Evolutionary conservation across 2,797 vertebrate species (phyloP).

Genomic region (Limosa lapponica): DNA sequence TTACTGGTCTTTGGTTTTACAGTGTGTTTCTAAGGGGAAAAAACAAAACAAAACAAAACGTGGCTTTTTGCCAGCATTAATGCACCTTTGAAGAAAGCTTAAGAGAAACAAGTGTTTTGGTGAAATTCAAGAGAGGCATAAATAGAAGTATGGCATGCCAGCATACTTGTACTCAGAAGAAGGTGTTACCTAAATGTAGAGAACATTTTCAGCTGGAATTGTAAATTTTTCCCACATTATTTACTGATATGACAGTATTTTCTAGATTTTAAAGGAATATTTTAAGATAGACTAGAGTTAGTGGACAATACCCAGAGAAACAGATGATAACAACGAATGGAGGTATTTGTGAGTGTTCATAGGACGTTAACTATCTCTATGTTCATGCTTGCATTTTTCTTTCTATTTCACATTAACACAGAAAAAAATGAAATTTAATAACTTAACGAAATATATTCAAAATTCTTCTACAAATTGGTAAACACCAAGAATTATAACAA

Average conservation of each 20-base stretch:
- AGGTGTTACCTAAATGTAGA: not conserved
- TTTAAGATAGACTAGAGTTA: not conserved
- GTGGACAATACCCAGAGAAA: not conserved
- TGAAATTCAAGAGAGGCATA: not conserved
- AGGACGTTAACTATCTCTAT: not conserved
- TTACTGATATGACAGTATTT: conserved; percentile 29
- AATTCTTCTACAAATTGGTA: not conserved
- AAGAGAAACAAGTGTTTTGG: conserved; percentile 16
- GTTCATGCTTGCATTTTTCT: not conserved
- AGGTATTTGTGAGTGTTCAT: not conserved
- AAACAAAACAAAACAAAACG: not conserved
- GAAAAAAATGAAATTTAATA: not conserved
- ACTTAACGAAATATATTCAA: not conserved
- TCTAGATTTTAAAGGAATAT: conserved; percentile 10
- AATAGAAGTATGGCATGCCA: not conserved
- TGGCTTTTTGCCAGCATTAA: not conserved
- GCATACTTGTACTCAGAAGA: not conserved
- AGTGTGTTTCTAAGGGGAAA: not conserved
- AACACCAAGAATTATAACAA: not conserved
- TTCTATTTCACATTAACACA: not conserved
- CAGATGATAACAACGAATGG: not conserved
- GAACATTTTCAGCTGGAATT: conserved; percentile 18
- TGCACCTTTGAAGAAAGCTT: conserved; percentile 9
- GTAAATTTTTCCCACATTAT: conserved; percentile 25
- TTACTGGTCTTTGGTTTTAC: not conserved